phyloP scores from a whole-genome alignment of 2,113 vertebrate species.

The Romanogobio albipinnatus region DNA sequence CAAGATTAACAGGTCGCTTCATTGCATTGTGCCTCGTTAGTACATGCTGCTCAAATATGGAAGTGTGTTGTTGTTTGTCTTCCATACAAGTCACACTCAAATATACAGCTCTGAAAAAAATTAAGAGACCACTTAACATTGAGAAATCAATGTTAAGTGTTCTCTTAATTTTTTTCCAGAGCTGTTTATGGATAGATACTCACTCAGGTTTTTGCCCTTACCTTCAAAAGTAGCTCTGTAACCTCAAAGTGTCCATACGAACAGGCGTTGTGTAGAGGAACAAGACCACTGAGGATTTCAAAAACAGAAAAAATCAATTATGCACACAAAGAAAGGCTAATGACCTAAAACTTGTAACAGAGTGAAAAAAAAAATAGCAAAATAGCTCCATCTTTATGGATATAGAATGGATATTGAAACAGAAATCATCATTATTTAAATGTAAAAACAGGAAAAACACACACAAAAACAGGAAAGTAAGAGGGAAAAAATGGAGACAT shows the following conservation, averaged over 20 bases:
- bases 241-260: conserved; percentile 98
- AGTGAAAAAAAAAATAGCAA: background rate
- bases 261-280: conserved; percentile 96
- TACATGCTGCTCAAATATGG: background rate
- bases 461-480: background rate
- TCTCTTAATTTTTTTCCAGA: no score
- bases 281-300: conserved; percentile 82
- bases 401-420: background rate
- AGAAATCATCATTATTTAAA: background rate
- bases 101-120: background rate
- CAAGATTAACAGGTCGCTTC: background rate
- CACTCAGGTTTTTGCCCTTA: conserved; percentile 66
- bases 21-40: background rate
- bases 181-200: background rate
- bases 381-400: background rate
- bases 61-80: background rate
- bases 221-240: conserved; percentile 93
- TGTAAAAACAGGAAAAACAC: no score
- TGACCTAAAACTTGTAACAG: background rate
- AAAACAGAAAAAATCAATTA: background rate
- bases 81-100: background rate
- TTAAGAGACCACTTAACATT: no score
- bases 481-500: background rate
- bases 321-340: background rate
- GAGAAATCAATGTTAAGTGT: no score